These are phyloP conservation scores for Odontamblyopus lacepedii DNA, from an alignment of 2,797 vertebrate species.

Conservation along the genomic window DNA sequence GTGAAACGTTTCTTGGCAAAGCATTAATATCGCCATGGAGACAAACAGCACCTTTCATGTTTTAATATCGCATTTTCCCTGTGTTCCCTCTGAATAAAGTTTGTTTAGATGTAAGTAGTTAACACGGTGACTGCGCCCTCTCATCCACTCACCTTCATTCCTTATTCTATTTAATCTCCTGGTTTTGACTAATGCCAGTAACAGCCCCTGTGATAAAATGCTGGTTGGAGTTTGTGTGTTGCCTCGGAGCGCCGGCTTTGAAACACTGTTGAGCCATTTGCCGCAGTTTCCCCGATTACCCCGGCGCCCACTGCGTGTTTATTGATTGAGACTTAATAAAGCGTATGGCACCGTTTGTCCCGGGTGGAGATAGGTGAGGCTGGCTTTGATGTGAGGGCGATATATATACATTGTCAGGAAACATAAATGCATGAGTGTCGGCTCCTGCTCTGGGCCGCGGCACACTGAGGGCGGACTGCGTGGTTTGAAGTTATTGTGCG, in stretches of 20 bases:
- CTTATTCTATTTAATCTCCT: constrained; percentile 99
- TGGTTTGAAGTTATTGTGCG: constrained; percentile 37
- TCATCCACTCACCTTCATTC: constrained; percentile 87
- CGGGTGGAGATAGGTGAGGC: constrained; percentile 80
- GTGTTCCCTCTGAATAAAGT: no score
- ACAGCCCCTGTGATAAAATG: constrained; percentile 99
- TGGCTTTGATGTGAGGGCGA: constrained; percentile 91
- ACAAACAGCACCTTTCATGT: no score
- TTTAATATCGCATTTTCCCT: no score
- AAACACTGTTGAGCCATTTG: constrained; percentile 97
- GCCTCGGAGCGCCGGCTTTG: constrained; percentile 96
- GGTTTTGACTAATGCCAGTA: constrained; percentile 99
- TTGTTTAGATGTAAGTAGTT: neutral
- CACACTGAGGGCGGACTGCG: neutral
- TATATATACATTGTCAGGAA: constrained; percentile 71
- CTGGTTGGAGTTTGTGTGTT: constrained; percentile 95
- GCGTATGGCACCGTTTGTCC: constrained; percentile 79
- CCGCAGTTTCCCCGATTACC: constrained; percentile 98
- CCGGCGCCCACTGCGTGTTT: constrained; percentile 93
- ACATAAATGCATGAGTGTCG: constrained; percentile 60
- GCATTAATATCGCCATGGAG: no score
- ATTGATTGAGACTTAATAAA: constrained; percentile 99
- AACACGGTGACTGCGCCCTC: constrained; percentile 81
- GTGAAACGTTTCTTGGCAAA: no score
- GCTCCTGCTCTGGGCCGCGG: constrained; percentile 46